These are phyloP conservation scores for Peromyscus leucopus DNA, from an alignment of 2,113 vertebrate genomes.

Conservation along the genomic window DNA sequence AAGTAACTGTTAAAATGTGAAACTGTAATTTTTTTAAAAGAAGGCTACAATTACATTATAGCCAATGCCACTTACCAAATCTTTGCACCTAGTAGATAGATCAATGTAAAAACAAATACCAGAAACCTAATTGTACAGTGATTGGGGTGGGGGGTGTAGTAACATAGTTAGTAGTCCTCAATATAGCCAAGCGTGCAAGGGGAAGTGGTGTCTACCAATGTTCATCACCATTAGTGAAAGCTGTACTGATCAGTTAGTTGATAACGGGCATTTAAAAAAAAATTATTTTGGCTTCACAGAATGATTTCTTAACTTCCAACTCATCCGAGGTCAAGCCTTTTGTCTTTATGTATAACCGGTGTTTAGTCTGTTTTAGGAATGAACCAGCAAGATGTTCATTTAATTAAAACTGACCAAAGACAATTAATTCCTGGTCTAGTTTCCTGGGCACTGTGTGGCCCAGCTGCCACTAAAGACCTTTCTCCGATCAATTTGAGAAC, in stretches of 20 bases:
- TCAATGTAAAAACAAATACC: constrained; percentile 85
- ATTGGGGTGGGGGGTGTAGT: constrained; percentile 80
- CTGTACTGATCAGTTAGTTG: constrained; percentile 73
- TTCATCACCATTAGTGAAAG: constrained; percentile 78
- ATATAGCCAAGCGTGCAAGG: constrained; percentile 74
- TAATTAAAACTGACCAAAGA: constrained; percentile 79
- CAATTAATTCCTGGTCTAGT: constrained; percentile 82
- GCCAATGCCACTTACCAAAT: constrained; percentile 86
- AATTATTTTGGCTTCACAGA: constrained; percentile 46
- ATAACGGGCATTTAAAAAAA: constrained; percentile 63
- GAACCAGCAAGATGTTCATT: constrained; percentile 81
- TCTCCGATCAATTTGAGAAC: constrained; percentile 78
- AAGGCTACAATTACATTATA: constrained; percentile 83
- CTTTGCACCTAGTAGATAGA: constrained; percentile 90
- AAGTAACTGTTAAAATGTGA: constrained; percentile 86
- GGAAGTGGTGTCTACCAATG: constrained; percentile 77
- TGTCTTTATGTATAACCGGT: constrained; percentile 70
- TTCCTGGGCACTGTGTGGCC: constrained; percentile 68
- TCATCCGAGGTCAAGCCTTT: constrained; percentile 63
- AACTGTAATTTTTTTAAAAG: constrained; percentile 83
- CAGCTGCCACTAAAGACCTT: constrained; percentile 82
- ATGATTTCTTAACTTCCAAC: constrained; percentile 66
- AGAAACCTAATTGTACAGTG: constrained; percentile 79
- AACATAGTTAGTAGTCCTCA: constrained; percentile 81
- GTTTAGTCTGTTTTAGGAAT: constrained; percentile 75